Base-by-base conservation (phyloP, 2,113 vertebrate species). In the Chamaetylas fuelleborni region DNA sequence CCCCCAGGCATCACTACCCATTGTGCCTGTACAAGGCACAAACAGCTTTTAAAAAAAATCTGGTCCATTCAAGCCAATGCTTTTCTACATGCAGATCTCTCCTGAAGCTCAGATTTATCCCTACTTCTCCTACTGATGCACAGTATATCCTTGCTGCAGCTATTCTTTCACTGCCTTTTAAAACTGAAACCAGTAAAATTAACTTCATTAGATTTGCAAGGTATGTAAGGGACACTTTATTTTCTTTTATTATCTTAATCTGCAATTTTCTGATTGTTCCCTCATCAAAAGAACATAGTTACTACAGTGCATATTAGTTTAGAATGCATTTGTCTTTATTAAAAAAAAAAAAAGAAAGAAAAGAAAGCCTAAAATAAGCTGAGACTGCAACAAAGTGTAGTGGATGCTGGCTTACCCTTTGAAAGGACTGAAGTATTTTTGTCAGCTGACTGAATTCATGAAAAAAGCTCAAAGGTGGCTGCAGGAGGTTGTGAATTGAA, bases 171-270 rank as follows among this genome's bases (percentile, higher is more conserved):
- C 19, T 43, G 57, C 17, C 54, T 45, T 80, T 82, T 82, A 71
- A 85, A 85, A 64, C 3, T 72, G 53, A 86, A 86, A 45, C 8
- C 42, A 45, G 19, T 24, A 69, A 66, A 88, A 90, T 60, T 43
- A 42, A 64, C 64, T 50, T 43, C 19, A 67, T 80, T 88, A 43
- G 9, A 64, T 48, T 64, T 86, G 7, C 17, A 66, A 69, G 14
- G n/a, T 40, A 47, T 3, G 8, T 47, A 79, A 90, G 28, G 79
- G 31, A 79, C 28, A 61, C 17, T 60, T 3, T 34, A 17, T 80
- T 80, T 90, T 43, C 54, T 90, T 73, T 81, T 58, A 47, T 56
- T 76, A 61, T 29, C 76, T 73, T 80, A 19, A 88, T n/a, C 70
- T 76, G 31, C 36, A 47, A 73, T 90, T 82, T 90, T 72, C 57